These are phyloP conservation scores for Dendrolimus punctatus DNA, from an alignment of 1,140 invertebrate genomes.

Conservation along the genomic window DNA sequence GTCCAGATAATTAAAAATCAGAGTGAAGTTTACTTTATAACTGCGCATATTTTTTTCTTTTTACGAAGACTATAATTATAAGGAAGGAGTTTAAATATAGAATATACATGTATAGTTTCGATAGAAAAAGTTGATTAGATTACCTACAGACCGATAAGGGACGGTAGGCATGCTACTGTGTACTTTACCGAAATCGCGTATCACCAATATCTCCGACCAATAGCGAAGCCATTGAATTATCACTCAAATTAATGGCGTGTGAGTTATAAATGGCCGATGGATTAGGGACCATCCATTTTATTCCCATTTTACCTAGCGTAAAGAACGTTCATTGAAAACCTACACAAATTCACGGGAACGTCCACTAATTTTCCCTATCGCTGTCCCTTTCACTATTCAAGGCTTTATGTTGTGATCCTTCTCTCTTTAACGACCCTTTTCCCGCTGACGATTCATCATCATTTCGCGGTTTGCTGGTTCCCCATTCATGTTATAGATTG, in stretches of 20 bases:
- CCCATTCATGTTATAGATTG: slow-evolving; percentile 42
- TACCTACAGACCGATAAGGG: slow-evolving; percentile 30
- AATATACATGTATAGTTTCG: background rate
- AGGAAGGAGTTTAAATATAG: slow-evolving; percentile 7
- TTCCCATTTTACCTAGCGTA: slow-evolving; percentile 68
- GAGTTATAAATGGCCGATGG: slow-evolving; percentile 66
- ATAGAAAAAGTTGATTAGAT: slow-evolving; percentile 26
- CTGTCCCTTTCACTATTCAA: slow-evolving; percentile 31
- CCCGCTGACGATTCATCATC: slow-evolving; percentile 60
- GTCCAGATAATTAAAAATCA: too few relatives aligned
- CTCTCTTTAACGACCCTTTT: slow-evolving; percentile 52
- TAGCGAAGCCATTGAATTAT: slow-evolving; percentile 57
- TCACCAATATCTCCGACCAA: slow-evolving; percentile 47
- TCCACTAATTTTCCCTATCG: slow-evolving; percentile 53
- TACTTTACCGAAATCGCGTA: slow-evolving; percentile 15
- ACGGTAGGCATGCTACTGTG: slow-evolving; percentile 35
- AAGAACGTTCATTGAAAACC: slow-evolving; percentile 68
- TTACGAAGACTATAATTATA: background rate
- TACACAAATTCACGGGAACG: slow-evolving; percentile 66
- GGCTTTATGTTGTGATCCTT: slow-evolving; percentile 17
- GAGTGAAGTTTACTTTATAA: too few relatives aligned
- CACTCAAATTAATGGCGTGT: slow-evolving; percentile 70
- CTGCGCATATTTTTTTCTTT: background rate
- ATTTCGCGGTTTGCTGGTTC: slow-evolving; percentile 63
- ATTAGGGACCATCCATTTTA: slow-evolving; percentile 66